These are phyloP conservation scores for Lepilemur septentrionalis DNA, from an alignment of 2,797 vertebrate species.

Conservation along the genomic window DNA sequence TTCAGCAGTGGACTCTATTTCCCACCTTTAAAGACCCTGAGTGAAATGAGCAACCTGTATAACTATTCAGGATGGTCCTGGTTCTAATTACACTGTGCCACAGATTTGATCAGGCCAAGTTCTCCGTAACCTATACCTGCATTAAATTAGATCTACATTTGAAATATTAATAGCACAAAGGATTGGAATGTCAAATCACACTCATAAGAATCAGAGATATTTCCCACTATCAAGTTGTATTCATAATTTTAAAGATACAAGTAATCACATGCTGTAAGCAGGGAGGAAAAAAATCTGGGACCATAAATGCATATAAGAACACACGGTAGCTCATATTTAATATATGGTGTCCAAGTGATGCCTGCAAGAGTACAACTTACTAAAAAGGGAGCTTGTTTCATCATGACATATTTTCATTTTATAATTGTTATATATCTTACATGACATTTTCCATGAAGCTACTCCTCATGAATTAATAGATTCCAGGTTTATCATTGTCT, in stretches of 20 bases:
- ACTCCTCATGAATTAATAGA: not conserved
- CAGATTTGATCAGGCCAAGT: not conserved
- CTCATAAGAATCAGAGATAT: not conserved
- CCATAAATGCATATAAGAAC: not conserved
- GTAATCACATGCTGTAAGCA: not conserved
- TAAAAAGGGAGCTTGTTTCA: not conserved
- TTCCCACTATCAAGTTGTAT: not conserved
- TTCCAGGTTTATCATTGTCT: not conserved
- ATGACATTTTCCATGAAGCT: not conserved
- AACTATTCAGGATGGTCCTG: not conserved
- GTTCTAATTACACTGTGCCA: not conserved
- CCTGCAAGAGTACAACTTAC: not conserved
- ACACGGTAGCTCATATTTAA: not conserved
- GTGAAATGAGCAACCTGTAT: not conserved
- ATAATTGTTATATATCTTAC: not conserved
- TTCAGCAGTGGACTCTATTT: not conserved
- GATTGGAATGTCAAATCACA: not conserved
- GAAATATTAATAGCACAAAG: not conserved
- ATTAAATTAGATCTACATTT: not conserved
- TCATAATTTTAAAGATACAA: not conserved
- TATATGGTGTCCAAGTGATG: not conserved
- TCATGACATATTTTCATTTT: not conserved
- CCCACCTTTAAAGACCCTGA: not conserved
- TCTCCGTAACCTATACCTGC: not conserved
- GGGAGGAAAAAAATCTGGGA: not conserved